These are phyloP conservation scores for Eudasyphora cyanicolor DNA, from an alignment of 2,888 invertebrate species.

Conservation along the genomic window DNA sequence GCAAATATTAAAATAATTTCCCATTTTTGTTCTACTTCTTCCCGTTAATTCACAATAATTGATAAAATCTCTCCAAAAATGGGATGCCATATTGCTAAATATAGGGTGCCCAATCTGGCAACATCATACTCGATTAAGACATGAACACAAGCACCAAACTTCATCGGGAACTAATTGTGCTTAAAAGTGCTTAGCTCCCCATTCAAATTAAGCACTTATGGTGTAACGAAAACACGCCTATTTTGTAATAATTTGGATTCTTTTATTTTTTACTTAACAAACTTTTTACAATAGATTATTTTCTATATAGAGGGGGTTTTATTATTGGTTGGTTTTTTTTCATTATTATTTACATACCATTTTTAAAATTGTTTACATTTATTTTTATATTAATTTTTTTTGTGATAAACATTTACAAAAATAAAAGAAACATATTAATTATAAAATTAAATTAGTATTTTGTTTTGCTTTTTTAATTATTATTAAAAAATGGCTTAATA, in stretches of 20 bases:
- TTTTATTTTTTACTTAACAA: conserved; percentile 58
- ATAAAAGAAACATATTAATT: conserved; percentile 50
- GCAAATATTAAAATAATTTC: no score
- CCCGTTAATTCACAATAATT: no score
- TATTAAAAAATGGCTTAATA: conserved; percentile 65
- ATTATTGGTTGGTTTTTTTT: conserved; percentile 29
- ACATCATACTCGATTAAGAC: no score
- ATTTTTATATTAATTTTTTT: conserved; percentile 49
- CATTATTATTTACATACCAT: conserved; percentile 66
- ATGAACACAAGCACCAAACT: no score
- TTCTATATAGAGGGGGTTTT: background rate
- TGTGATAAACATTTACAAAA: conserved; percentile 58
- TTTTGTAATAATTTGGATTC: conserved; percentile 56
- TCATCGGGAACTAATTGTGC: no score
- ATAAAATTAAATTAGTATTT: conserved; percentile 62
- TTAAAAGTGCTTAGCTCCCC: no score
- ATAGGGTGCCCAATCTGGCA: no score
- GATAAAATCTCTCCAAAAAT: no score
- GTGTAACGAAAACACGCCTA: no score
- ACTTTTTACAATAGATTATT: conserved; percentile 62
- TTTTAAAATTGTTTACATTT: conserved; percentile 44
- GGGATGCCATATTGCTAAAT: no score
- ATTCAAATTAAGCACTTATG: no score
- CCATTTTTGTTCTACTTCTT: no score
- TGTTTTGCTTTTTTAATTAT: conserved; percentile 19